Conservation (phyloP, 64 coral and sea anemone species). For the Montipora efflorescens region DNA sequence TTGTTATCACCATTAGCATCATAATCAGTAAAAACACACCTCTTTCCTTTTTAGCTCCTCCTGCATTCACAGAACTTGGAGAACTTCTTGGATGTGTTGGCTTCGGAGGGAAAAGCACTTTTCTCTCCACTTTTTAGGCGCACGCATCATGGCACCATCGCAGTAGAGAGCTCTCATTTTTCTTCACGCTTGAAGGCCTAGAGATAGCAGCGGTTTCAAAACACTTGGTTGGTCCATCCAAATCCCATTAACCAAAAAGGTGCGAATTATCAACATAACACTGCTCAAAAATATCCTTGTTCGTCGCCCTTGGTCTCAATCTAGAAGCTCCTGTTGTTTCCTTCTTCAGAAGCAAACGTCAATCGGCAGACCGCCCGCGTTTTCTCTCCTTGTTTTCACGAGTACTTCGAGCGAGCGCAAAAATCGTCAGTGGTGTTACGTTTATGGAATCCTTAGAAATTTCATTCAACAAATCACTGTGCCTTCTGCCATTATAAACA, state of each 20-base stretch:
- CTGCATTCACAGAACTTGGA: background rate
- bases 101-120: constrained; percentile 59
- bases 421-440: constrained; percentile 89
- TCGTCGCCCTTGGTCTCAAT: background rate
- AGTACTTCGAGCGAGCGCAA: constrained; percentile 77
- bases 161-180: constrained; percentile 24
- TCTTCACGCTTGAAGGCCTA: constrained; percentile 27
- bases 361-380: background rate
- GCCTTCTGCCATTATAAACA: constrained; percentile 47
- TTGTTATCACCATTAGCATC: background rate
- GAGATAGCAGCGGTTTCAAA: background rate
- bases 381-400: constrained; percentile 46
- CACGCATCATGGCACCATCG: constrained; percentile 51
- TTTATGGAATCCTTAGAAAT: constrained; percentile 1
- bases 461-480: constrained; percentile 29
- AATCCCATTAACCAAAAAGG: background rate
- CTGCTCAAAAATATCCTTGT: background rate
- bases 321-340: background rate
- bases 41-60: background rate
- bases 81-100: constrained; percentile 56
- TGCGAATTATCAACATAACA: background rate
- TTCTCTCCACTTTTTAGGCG: constrained; percentile 24
- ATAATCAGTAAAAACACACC: background rate
- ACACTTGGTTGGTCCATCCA: background rate
- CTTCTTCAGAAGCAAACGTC: background rate